Percentiles rank a stretch among this genome's conserved stretches.
phyloP scores from a whole-genome alignment of 2,888 invertebrate genomes.

The Latrodectus hesperus region DNA sequence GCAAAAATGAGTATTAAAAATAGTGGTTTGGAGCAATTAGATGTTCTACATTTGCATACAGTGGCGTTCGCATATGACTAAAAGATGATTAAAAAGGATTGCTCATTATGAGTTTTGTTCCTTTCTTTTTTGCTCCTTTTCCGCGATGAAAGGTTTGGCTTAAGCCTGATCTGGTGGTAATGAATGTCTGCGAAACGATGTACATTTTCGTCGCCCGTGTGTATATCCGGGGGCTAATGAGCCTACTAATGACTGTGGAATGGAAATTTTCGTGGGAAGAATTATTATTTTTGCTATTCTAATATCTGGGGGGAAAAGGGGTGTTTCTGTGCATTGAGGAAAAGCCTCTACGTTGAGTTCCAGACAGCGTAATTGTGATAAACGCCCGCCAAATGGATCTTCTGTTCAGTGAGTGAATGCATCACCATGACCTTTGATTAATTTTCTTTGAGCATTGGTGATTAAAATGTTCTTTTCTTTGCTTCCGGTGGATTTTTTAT shows the following conservation, averaged over 20 bases:
- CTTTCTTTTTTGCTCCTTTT: neutral
- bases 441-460: too few relatives aligned
- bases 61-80: constrained; percentile 28
- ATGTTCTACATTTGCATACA: constrained; percentile 36
- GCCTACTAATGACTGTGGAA: constrained; percentile 43
- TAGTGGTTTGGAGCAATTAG: constrained; percentile 27
- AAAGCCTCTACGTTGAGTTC: neutral
- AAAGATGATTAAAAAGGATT: constrained; percentile 30
- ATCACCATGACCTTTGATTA: too few relatives aligned
- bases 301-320: neutral
- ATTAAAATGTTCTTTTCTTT: too few relatives aligned
- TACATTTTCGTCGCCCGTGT: constrained; percentile 33
- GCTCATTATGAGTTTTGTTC: constrained; percentile 33
- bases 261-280: constrained; percentile 33
- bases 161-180: constrained; percentile 20
- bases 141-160: neutral
- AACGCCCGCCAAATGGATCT: constrained; percentile 1
- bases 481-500: too few relatives aligned
- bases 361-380: constrained; percentile 20
- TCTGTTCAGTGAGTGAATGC: too few relatives aligned
- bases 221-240: constrained; percentile 36
- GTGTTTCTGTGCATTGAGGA: constrained; percentile 9
- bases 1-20: constrained; percentile 30
- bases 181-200: constrained; percentile 45
- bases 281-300: constrained; percentile 23